phyloP scores from a whole-genome alignment of 1,140 invertebrate species.

The Thalassaphorura encarpata region DNA sequence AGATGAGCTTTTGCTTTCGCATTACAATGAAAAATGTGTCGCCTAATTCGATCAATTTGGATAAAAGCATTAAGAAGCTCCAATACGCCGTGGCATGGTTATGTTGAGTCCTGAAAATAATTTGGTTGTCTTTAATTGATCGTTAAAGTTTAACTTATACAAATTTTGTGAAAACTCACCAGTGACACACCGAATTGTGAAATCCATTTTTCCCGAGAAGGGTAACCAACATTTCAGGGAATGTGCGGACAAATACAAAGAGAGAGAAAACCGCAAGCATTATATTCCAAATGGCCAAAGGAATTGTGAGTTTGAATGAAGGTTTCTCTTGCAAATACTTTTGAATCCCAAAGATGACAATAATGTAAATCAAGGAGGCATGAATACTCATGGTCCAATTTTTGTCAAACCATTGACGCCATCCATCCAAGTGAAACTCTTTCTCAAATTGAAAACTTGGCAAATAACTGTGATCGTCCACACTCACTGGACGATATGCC shows the following conservation, averaged over 20 bases:
- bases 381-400: constrained; percentile 16
- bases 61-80: constrained; percentile 44
- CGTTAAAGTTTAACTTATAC: neutral
- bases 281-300: constrained; percentile 22
- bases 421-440: too few relatives aligned
- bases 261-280: constrained; percentile 21
- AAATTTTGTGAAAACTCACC: neutral
- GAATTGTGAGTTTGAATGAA: constrained; percentile 18
- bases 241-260: constrained; percentile 14
- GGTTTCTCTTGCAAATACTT: constrained; percentile 11
- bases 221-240: constrained; percentile 21
- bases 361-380: constrained; percentile 13
- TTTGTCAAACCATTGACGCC: constrained; percentile 11
- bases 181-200: constrained; percentile 27
- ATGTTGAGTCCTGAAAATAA: constrained; percentile 4
- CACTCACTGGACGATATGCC: too few relatives aligned
- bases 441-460: too few relatives aligned
- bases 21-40: constrained; percentile 32
- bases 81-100: constrained; percentile 37
- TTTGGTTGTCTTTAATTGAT: neutral
- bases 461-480: too few relatives aligned
- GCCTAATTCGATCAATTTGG: constrained; percentile 47
- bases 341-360: constrained; percentile 22
- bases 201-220: constrained; percentile 20
- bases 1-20: constrained; percentile 16